Evolutionary conservation across 2,888 invertebrate species (phyloP).

Genomic region (Sarcophaga subvicina): DNA sequence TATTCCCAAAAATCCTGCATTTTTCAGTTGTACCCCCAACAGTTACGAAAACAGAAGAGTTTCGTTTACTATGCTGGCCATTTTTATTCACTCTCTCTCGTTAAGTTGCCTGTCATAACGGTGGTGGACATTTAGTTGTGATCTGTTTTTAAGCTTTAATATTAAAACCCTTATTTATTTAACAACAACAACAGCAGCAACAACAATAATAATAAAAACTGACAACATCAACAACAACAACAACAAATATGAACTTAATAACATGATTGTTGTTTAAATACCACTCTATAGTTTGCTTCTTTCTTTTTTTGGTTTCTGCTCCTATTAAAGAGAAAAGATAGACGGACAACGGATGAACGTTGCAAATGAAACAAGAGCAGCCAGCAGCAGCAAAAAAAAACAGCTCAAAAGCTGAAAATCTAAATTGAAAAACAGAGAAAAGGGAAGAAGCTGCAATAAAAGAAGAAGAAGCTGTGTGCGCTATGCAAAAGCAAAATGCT

Average conservation of each 20-base stretch:
- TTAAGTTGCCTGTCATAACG: too few relatives aligned
- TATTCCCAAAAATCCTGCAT: too few relatives aligned
- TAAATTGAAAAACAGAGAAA: slow-evolving; percentile 6
- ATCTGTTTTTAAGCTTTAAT: slow-evolving; percentile 23
- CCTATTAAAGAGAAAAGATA: not conserved
- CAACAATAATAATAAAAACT: not conserved
- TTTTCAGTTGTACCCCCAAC: too few relatives aligned
- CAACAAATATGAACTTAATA: slow-evolving; percentile 43
- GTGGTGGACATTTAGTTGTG: slow-evolving; percentile 59
- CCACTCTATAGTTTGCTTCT: slow-evolving; percentile 17
- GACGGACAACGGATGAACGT: not conserved
- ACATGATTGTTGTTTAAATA: slow-evolving; percentile 64
- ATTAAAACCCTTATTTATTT: slow-evolving; percentile 59
- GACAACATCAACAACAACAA: too few relatives aligned
- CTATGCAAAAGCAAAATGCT: slow-evolving; percentile 51
- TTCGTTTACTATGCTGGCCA: slow-evolving; percentile 37
- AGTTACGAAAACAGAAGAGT: slow-evolving; percentile 8
- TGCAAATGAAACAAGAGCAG: slow-evolving; percentile 31
- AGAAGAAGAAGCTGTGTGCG: slow-evolving; percentile 21
- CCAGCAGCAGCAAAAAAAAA: slow-evolving; percentile 1
- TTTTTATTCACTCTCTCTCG: slow-evolving; percentile 10
- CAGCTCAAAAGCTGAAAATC: not conserved
- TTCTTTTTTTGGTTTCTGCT: not conserved
- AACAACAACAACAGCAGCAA: slow-evolving; percentile 22
- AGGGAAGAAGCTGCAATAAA: not conserved